Evolutionary conservation across 2,888 invertebrate genomes (phyloP), one percentile per base, ranked within the genome.

Genomic region (Calameuta filiformis): DNA sequence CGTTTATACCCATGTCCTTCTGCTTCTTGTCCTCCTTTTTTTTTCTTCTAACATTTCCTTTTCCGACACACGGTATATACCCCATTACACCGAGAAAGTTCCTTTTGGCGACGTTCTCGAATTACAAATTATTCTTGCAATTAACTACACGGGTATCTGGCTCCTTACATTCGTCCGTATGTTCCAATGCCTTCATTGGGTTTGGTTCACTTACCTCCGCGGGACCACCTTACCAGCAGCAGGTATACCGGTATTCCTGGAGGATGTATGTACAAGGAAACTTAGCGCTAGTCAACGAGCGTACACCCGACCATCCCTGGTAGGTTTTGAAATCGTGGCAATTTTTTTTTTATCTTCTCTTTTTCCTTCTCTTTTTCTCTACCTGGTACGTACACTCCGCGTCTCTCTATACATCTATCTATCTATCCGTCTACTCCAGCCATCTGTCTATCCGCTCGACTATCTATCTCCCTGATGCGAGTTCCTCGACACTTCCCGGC

Each of bases 121-220:
- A 86, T 88, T 86, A 87, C 87, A 86, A 86, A 87, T 87, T 88
- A 85, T 85, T 82, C 83, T 81, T 80, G 83, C 88, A 87, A 87
- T 87, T 87, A 87, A 88, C 86, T 85, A 84, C 81, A 80, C 82
- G 81, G 23, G 9, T 40, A 15, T 40, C 40, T 40, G 40, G 4
- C 40, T 56, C 40, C 23, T 56, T 9, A 56, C 6, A 56, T 56
- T 56, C 40, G 9, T 56, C 23, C 6, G 6, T 23, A 56, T 23
- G 40, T 56, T 23, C 40, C 9, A 56, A 56, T 56, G 40, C 40
- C 40, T 56, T 56, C 40, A 23, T 56, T 56, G 40, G 40, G 40
- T 56, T 56, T 56, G 40, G 40, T 56, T 56, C 40, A 23, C 40
- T 56, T 56, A 23, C 40, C 40, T 56, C 23, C 40, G 23, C 40